These are phyloP conservation scores for Phalacrocorax brasilianus DNA, from an alignment of 2,113 vertebrate genomes.

Conservation along the genomic window DNA sequence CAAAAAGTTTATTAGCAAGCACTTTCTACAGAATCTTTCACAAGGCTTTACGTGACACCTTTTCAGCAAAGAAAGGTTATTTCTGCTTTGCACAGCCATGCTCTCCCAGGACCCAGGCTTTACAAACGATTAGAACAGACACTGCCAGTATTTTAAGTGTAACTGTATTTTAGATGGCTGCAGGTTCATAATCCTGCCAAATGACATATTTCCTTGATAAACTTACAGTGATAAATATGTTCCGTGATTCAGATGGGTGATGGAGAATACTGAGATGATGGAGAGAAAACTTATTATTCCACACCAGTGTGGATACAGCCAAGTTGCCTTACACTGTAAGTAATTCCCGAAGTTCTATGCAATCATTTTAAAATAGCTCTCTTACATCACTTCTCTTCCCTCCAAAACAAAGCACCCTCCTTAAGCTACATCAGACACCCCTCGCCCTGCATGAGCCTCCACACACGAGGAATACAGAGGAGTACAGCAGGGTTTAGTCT, in stretches of 20 bases:
- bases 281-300: not conserved
- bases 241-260: not conserved
- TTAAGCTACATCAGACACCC: not conserved
- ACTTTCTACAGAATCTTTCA: not conserved
- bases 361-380: not conserved
- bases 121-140: not conserved
- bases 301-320: rapidly evolving
- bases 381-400: not conserved
- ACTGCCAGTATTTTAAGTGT: not conserved
- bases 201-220: not conserved
- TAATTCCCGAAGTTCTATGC: not conserved
- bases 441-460: not conserved
- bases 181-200: too few relatives aligned
- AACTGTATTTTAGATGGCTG: not conserved
- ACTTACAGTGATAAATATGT: not conserved
- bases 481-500: not conserved
- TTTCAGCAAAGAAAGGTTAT: not conserved
- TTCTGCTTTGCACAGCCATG: not conserved
- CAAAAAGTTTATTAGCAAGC: not conserved
- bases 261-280: not conserved
- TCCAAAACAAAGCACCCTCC: not conserved
- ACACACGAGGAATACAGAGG: rapidly evolving
- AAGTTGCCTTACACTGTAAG: rapidly evolving
- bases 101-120: not conserved
- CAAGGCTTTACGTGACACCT: not conserved